phyloP scores from a whole-genome alignment of 2,888 invertebrate species.

The Sipha maydis region DNA sequence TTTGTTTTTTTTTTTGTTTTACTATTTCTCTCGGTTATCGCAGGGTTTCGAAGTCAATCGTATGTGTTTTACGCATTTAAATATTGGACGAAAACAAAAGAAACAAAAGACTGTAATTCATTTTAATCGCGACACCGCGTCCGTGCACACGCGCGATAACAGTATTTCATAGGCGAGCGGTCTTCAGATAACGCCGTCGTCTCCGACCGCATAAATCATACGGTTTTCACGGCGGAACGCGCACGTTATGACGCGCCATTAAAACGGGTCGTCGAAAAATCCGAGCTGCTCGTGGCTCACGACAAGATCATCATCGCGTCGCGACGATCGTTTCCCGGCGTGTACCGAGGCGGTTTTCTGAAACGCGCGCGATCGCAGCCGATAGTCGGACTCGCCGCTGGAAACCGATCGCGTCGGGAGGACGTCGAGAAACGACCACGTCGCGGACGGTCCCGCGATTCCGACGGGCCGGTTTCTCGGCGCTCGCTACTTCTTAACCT shows the following conservation, averaged over 20 bases:
- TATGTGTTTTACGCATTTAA: neutral
- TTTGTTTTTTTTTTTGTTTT: neutral
- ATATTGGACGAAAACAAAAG: neutral
- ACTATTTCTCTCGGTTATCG: neutral
- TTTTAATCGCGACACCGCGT: neutral
- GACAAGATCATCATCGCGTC: too few species aligned
- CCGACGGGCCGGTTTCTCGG: neutral
- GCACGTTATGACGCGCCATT: neutral
- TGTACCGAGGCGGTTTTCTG: too few species aligned
- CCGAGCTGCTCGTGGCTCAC: too few species aligned
- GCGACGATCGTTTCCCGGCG: too few species aligned
- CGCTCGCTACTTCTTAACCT: slow-evolving; percentile 6
- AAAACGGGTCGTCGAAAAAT: neutral
- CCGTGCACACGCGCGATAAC: neutral
- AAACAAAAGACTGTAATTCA: neutral
- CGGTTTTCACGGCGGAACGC: neutral
- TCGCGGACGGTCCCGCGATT: too few species aligned
- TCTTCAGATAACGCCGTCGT: slow-evolving; percentile 12
- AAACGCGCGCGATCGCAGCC: too few species aligned
- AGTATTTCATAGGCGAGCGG: neutral
- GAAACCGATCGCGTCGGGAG: neutral
- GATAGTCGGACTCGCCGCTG: neutral
- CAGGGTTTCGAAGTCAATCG: neutral
- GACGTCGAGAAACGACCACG: too few species aligned
- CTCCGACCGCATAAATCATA: slow-evolving; percentile 28